Conservation (phyloP, 2,797 vertebrate genomes). For the Mastacembelus armatus region DNA sequence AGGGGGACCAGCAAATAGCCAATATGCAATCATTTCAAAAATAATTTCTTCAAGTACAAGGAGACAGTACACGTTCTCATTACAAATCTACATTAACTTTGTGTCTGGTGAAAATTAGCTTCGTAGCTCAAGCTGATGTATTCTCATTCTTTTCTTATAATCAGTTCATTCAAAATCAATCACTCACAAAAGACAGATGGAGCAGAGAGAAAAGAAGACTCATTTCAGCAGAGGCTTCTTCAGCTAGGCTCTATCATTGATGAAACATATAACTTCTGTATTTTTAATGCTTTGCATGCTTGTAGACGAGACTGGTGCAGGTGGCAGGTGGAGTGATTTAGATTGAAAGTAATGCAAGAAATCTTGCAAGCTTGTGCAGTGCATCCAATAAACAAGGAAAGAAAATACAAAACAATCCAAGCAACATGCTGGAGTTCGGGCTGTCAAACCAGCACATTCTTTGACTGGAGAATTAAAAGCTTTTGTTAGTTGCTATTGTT, state of each 20-base stretch:
- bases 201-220: background rate
- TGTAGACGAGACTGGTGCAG: slow-evolving; percentile 20
- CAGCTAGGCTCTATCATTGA: slow-evolving; percentile 7
- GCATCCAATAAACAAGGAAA: background rate
- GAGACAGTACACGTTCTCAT: background rate
- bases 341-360: slow-evolving; percentile 26
- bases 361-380: background rate
- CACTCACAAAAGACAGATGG: background rate
- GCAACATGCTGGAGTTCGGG: slow-evolving; percentile 3
- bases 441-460: slow-evolving; percentile 3
- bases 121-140: background rate
- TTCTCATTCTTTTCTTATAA: background rate
- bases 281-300: slow-evolving; percentile 26
- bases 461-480: background rate
- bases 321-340: slow-evolving; percentile 47
- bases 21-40: background rate
- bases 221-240: background rate
- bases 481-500: slow-evolving; percentile 8
- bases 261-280: slow-evolving; percentile 43
- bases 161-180: slow-evolving; percentile 1
- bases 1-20: background rate
- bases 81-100: slow-evolving; percentile 1
- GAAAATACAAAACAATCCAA: slow-evolving; percentile 11
- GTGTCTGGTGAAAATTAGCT: background rate
- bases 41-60: background rate